These are phyloP conservation scores for Diachrysia chrysitis DNA, from an alignment of 2,888 invertebrate species.

Conservation along the genomic window DNA sequence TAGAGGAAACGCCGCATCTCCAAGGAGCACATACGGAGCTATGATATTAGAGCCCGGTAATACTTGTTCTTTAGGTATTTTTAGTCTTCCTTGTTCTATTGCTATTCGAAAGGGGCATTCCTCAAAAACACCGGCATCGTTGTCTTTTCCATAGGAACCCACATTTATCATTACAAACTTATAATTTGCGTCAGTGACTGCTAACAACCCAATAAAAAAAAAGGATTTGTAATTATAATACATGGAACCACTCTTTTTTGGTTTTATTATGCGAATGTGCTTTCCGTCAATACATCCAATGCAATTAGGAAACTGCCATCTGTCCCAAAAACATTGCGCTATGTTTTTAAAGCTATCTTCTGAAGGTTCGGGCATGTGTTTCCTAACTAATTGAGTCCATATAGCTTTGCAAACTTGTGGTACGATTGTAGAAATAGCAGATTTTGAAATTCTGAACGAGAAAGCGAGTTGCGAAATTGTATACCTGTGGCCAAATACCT, in stretches of 20 bases:
- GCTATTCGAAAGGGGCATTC: slow-evolving; percentile 36
- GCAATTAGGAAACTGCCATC: slow-evolving; percentile 50
- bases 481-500: slow-evolving; percentile 51
- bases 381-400: slow-evolving; percentile 47
- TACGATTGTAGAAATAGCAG: slow-evolving; percentile 52
- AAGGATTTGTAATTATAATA: slow-evolving; percentile 42
- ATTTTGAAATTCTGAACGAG: slow-evolving; percentile 54
- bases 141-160: slow-evolving; percentile 50
- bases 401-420: slow-evolving; percentile 51
- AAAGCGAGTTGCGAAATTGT: slow-evolving; percentile 48
- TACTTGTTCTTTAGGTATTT: slow-evolving; percentile 45
- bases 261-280: slow-evolving; percentile 40
- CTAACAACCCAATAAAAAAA: slow-evolving; percentile 39
- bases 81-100: slow-evolving; percentile 46
- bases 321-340: slow-evolving; percentile 38
- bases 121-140: slow-evolving; percentile 45
- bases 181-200: slow-evolving; percentile 41
- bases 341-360: slow-evolving; percentile 43
- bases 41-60: slow-evolving; percentile 38
- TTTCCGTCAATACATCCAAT: slow-evolving; percentile 48
- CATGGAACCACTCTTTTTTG: slow-evolving; percentile 32
- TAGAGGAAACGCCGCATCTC: slow-evolving; percentile 49
- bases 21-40: slow-evolving; percentile 36
- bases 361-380: slow-evolving; percentile 37
- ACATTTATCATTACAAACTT: slow-evolving; percentile 49